Percentiles rank a stretch among this genome's conserved stretches.
phyloP scores from a whole-genome alignment of 2,113 vertebrate species.

The Dromas ardeola region DNA sequence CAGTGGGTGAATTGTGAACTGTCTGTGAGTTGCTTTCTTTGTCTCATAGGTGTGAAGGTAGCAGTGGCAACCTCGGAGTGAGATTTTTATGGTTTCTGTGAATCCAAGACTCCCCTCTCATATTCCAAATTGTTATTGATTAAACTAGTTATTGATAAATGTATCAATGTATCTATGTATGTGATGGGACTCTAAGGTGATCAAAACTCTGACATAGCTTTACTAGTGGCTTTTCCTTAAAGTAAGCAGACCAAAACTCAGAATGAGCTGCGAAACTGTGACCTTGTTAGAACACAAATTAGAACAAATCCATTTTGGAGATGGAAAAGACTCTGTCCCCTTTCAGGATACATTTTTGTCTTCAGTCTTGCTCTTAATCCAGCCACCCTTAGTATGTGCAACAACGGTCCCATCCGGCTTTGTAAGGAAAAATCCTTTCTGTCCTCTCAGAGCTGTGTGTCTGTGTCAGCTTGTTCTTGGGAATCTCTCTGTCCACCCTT shows the following conservation, averaged over 20 bases:
- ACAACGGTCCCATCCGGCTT: not conserved
- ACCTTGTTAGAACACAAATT: not conserved
- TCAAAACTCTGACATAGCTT: not conserved
- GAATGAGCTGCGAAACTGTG: not conserved
- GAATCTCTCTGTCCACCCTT: not conserved
- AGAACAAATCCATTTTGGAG: not conserved
- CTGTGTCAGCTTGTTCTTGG: not conserved
- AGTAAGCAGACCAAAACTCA: not conserved
- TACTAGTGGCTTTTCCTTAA: not conserved
- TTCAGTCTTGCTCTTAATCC: not conserved
- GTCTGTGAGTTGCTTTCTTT: not conserved
- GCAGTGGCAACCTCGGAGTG: not conserved
- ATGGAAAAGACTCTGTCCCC: not conserved
- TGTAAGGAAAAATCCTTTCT: not conserved
- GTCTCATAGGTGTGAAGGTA: not conserved
- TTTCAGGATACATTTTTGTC: not conserved
- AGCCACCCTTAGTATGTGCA: not conserved
- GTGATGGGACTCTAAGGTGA: not conserved
- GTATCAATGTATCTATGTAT: not conserved
- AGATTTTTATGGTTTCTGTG: not conserved
- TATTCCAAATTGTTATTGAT: not conserved
- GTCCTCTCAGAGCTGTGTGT: not conserved
- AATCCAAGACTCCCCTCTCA: not conserved
- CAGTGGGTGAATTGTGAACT: not conserved
- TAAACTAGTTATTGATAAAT: not conserved